A percentile compares a stretch with the other conserved stretches of the same genome.
phyloP scores from a whole-genome alignment of 2,797 vertebrate genomes.

The Molothrus ater region DNA sequence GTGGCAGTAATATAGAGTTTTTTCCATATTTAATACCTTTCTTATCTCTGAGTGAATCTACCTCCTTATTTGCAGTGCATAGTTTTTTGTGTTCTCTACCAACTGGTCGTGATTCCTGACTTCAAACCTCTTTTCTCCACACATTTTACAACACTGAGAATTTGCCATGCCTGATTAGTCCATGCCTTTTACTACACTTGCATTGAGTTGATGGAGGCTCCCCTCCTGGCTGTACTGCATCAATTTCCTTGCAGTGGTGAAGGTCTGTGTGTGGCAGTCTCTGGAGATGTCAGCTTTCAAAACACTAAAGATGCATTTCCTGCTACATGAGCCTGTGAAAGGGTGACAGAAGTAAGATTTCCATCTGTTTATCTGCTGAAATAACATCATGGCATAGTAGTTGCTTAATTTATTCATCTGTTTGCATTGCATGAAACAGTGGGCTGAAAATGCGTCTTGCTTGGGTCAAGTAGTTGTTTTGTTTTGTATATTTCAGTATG shows the following conservation, averaged over 20 bases:
- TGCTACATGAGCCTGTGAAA: not conserved
- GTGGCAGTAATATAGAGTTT: not conserved
- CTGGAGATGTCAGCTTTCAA: not conserved
- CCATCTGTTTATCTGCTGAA: not conserved
- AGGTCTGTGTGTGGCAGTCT: not conserved
- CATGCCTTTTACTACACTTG: not conserved
- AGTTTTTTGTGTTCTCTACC: not conserved
- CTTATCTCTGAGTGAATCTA: not conserved
- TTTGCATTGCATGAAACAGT: not conserved
- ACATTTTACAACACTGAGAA: not conserved
- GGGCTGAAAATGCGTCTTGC: not conserved
- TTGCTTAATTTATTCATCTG: not conserved
- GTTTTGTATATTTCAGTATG: not conserved
- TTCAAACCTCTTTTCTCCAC: not conserved
- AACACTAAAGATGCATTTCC: not conserved
- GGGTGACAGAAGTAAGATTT: not conserved
- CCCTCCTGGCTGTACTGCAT: not conserved
- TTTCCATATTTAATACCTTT: not conserved
- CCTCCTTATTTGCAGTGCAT: not conserved
- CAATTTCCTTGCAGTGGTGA: not conserved
- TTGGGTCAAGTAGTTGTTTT: not conserved
- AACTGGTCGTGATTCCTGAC: not conserved
- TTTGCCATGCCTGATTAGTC: not conserved
- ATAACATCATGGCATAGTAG: not conserved
- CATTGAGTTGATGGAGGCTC: not conserved